Conservation (phyloP, 2,113 vertebrate genomes). For the Mugil cephalus region DNA sequence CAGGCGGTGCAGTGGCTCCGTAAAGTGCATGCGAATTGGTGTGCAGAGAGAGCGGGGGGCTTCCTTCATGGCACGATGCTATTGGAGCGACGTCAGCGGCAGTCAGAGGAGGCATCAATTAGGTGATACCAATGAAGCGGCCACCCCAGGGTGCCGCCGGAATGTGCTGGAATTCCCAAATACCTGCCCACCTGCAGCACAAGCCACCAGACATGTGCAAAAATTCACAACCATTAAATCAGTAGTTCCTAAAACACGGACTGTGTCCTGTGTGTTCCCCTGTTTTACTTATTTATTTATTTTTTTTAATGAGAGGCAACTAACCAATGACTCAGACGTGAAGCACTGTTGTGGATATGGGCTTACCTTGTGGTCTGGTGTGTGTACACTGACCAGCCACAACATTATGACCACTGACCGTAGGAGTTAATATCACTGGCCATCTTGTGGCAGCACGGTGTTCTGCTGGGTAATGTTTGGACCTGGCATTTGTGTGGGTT, state of each 20-base stretch:
- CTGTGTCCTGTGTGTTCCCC: background rate
- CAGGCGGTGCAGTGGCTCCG: constrained; percentile 51
- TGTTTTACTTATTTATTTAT: no score
- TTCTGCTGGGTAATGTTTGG: no score
- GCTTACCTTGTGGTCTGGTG: background rate
- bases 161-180: constrained; percentile 60
- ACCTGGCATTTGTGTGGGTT: no score
- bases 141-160: constrained; percentile 35
- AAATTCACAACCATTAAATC: background rate
- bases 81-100: constrained; percentile 78
- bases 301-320: no score
- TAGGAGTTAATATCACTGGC: no score
- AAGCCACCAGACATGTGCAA: constrained; percentile 1
- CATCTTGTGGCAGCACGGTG: no score
- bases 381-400: no score
- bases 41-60: constrained; percentile 36
- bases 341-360: background rate
- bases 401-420: no score
- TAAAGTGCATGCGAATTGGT: constrained; percentile 70
- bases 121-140: constrained; percentile 56
- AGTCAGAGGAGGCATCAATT: constrained; percentile 56
- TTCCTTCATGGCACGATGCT: constrained; percentile 67
- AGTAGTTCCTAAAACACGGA: background rate
- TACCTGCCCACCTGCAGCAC: constrained; percentile 3
- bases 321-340: no score